Base-by-base conservation (phyloP, 2,113 vertebrate species). In the Coracopsis vasa region DNA sequence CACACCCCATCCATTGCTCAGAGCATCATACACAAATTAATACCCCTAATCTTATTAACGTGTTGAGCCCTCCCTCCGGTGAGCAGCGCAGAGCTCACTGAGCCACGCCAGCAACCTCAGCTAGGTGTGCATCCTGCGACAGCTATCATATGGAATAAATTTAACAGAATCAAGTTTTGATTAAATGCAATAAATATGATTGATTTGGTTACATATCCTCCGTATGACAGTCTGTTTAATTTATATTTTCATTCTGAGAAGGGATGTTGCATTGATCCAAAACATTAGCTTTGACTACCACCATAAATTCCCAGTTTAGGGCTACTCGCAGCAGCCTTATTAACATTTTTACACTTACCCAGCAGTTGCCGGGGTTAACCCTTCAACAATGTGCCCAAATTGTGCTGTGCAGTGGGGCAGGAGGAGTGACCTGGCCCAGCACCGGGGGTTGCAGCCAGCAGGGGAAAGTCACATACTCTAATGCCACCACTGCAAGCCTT, bases 171-270 rank as follows among this genome's bases (percentile, higher is more conserved):
- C 92, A 72, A 96, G 54, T 94, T 97, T 97, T 97, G 96, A 97
- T 97, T 97, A 97, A 97, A 96, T 41, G 94, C 93, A 91, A 94
- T 97, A 96, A 97, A 96, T 84, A 84, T 95, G 95, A 97, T 96
- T 95, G 95, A 97, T 96, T 96, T 93, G 90, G 83, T 95, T 94
- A 92, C 78, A 89, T 72, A 80, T 81, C 82, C 91, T 95, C 89
- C 8, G 2, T 23, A 54, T 48, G 90, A 96, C 0, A 5, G 91
- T 75, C 73, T 29, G 33, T 72, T 95, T 69, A 86, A 94, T 95
- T 92, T 94, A 74, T 44, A 94, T 86, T 91, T 93, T 94, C 94
- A 96, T 96, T 96, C 95, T 35, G 84, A 93, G 88, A 47, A 91
- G 92, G 92, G 94, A 96, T 94, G 95, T 97, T 91, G 91, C 74